Conservation (phyloP, 2,888 invertebrate species). For the Adela reaumurella region DNA sequence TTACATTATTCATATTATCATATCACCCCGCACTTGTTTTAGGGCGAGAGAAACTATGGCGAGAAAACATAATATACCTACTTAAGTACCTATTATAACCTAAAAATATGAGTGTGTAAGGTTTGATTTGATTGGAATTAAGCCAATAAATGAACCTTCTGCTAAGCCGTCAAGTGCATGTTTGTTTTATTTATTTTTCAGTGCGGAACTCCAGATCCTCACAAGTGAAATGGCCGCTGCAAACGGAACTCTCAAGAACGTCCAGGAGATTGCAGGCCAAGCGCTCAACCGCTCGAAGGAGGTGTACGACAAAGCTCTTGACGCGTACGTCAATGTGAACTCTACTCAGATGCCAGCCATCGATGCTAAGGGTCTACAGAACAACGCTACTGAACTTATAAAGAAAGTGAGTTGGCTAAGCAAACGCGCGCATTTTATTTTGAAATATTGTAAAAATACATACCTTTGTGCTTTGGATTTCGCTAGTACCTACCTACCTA, state of each 20-base stretch:
- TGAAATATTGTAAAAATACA: too few relatives aligned
- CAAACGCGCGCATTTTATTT: too few relatives aligned
- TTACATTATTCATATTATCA: too few relatives aligned
- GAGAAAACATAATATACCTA: too few relatives aligned
- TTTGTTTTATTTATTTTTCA: too few relatives aligned
- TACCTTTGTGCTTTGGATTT: background rate
- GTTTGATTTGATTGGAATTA: too few relatives aligned
- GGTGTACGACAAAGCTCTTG: constrained; percentile 79
- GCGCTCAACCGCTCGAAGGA: constrained; percentile 70
- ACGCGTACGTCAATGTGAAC: constrained; percentile 75
- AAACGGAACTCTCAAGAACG: constrained; percentile 65
- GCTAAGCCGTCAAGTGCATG: too few relatives aligned
- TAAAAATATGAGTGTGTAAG: too few relatives aligned
- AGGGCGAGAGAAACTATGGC: too few relatives aligned
- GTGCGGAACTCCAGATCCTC: constrained; percentile 65
- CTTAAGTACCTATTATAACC: too few relatives aligned
- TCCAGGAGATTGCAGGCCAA: constrained; percentile 67
- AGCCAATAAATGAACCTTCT: too few relatives aligned
- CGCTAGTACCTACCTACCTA: background rate
- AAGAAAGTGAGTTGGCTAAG: constrained; percentile 66
- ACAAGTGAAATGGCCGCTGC: constrained; percentile 64
- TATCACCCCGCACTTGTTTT: too few relatives aligned
- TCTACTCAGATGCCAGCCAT: constrained; percentile 75
- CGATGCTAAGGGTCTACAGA: constrained; percentile 65
- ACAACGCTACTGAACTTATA: constrained; percentile 65